Base-by-base conservation (phyloP, 2,797 vertebrate genomes). In the Cirrhinus mrigala region DNA sequence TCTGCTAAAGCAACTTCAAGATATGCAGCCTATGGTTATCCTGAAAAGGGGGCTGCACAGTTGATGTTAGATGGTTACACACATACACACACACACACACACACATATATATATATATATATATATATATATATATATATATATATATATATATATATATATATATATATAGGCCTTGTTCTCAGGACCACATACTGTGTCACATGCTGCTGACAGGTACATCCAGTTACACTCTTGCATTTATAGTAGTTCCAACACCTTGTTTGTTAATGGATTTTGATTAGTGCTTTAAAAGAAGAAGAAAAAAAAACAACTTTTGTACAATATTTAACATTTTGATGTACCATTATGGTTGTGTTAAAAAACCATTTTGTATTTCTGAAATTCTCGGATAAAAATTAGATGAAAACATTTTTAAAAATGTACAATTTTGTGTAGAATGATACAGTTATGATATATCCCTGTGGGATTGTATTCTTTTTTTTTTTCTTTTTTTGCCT, bases 1-100 rank as follows among this genome's bases (percentile, higher is more conserved):
- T 92, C 92, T 97, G 90, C 93, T 99, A 89, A 98, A 97, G 93
- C 98, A 99, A 85, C 97, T 99, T 94, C 98, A 99, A 96, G 95
- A 98, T 94, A 99, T 99, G 97, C 98, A 95, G 95, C 98, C 98
- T 90, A 95, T 96, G 71, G 95, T 99, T 92, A 96, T 95, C 90
- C 95, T 99, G 92, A 97, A 96, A 93, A 97, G 94, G 92, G 95
- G 94, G 93, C 91, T 95, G 90, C 93, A 94, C 87, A 95, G 95
- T 56, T 92, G 94, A 94, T 91, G 84, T 89, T 77, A 85, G 76
- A 83, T 58, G 54, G 15, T 33, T 64, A n/a, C n/a, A n/a, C n/a
- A n/a, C n/a, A n/a, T n/a, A n/a, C n/a, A n/a, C n/a, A n/a, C n/a
- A n/a, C n/a, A n/a, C n/a, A n/a, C n/a, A n/a, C n/a, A n/a, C n/a